Evolutionary conservation across 2,888 invertebrate species (phyloP), one percentile per base, ranked within the genome.

Genomic region (Drosophila leonis): DNA sequence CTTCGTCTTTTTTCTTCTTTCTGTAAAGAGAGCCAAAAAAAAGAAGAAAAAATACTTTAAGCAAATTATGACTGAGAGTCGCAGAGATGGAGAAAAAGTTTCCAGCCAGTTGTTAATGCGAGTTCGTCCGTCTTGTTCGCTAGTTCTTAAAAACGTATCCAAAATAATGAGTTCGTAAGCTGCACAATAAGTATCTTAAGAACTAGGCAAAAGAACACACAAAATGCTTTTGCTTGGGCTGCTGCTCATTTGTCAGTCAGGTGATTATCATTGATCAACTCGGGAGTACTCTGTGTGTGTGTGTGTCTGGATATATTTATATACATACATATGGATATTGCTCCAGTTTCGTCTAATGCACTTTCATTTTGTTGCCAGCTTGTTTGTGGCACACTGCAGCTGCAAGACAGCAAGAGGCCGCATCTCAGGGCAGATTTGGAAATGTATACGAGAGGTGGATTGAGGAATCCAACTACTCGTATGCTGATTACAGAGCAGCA

Each of bases 301-400:
- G 18, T 49, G 5, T 31, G 13, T 20, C 20, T 8, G 5, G 24
- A 18, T 31, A n/a, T 9, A n/a, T 31, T 3, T 33, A 8, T 4
- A 8, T 29, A 18, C 31, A 27, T 27, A 15, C 4, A 46, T 27
- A 65, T 54, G 49, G 41, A 59, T 44, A 60, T 73, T 75, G 83
- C 46, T 79, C 88, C 61, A 88, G 83, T 74, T 83, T 75, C 61
- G 59, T 61, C 85, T 77, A 90, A 90, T 88, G 85, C 72, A 78
- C 71, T 88, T 84, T 84, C 69, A 57, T 73, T 75, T 68, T 75
- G 41, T 37, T 52, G 86, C 60, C 87, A 83, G 89, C 72, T 81
- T 83, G 72, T 83, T 87, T 89, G 78, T 87, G 89, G 89, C 66
- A 57, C 72, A 89, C 82, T 81, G 90, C 88, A 75, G 48, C n/a